A percentile compares a stretch with the other conserved stretches of the same genome.
These are phyloP conservation scores for Neoascia interrupta DNA, from an alignment of 2,888 invertebrate genomes.

Conservation along the genomic window DNA sequence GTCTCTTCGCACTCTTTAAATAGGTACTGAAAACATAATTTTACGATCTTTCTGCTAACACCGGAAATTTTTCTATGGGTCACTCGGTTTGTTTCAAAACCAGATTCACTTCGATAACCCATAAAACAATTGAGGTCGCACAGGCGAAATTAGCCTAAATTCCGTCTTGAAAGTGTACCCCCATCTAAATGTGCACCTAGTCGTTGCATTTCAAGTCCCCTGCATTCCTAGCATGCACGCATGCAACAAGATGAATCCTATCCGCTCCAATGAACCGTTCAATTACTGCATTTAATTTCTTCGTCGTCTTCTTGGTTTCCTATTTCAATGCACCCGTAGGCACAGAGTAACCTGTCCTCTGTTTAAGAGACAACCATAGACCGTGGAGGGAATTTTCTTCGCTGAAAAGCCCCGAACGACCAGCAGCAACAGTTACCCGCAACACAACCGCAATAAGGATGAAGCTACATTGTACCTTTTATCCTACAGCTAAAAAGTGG, in stretches of 20 bases:
- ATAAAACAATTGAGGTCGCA: not conserved
- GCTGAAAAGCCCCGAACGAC: not conserved
- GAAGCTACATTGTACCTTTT: constrained; percentile 11
- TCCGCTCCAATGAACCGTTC: constrained; percentile 78
- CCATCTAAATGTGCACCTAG: not conserved
- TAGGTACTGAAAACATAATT: too few species aligned
- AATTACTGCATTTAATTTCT: constrained; percentile 71
- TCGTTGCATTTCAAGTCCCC: constrained; percentile 9
- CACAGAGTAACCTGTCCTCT: constrained; percentile 44
- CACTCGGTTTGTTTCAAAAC: too few species aligned
- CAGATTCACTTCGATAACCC: not conserved
- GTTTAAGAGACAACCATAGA: constrained; percentile 7
- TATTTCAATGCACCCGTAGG: constrained; percentile 40
- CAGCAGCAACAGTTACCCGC: not conserved
- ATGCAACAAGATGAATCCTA: constrained; percentile 70
- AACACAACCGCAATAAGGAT: not conserved
- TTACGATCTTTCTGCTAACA: too few species aligned
- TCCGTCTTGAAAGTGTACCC: not conserved
- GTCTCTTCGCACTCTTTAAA: too few species aligned
- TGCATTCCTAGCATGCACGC: not conserved
- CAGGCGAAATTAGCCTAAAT: constrained; percentile 9
- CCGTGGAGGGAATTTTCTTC: constrained; percentile 9
- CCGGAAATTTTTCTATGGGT: too few species aligned
- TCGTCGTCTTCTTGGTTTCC: constrained; percentile 9
- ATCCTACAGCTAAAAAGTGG: too few species aligned